These are phyloP conservation scores for Porites australiensis DNA, from an alignment of 64 coral and sea anemone genomes.

Conservation along the genomic window DNA sequence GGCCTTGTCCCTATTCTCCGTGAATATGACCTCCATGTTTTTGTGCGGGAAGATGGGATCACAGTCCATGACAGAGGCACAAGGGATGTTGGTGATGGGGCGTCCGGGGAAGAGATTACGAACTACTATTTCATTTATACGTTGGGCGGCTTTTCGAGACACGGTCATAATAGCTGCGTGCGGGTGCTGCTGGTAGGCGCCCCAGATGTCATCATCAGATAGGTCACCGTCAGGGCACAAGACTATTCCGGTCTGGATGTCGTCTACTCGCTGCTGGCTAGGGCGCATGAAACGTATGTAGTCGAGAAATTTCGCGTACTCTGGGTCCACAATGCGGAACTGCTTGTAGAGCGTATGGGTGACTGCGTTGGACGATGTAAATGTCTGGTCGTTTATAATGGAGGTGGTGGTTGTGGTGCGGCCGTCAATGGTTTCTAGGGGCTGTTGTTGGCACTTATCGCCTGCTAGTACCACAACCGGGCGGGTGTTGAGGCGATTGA, in stretches of 20 bases:
- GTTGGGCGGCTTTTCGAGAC: background rate
- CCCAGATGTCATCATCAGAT: background rate
- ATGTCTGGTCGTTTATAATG: background rate
- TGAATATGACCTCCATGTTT: slow-evolving; percentile 30
- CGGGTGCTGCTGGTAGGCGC: background rate
- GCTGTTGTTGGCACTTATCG: slow-evolving; percentile 65
- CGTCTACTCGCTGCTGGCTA: background rate
- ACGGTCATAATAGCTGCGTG: background rate
- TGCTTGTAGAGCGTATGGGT: background rate
- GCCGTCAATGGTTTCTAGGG: background rate
- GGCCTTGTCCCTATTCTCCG: slow-evolving; percentile 19
- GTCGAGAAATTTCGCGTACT: background rate
- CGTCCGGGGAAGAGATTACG: background rate
- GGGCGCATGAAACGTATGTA: background rate
- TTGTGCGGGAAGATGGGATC: background rate
- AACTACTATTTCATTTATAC: background rate
- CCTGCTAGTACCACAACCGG: slow-evolving; percentile 44
- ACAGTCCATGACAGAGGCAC: background rate
- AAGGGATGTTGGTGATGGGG: background rate
- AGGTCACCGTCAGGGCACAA: background rate
- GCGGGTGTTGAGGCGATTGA: background rate
- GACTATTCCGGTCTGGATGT: background rate
- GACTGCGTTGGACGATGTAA: background rate
- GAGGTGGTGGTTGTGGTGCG: background rate
- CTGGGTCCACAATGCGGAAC: background rate